Percentiles rank a stretch among this genome's conserved stretches.
phyloP scores from a whole-genome alignment of 2,888 invertebrate genomes.

The Diogma glabrata region DNA sequence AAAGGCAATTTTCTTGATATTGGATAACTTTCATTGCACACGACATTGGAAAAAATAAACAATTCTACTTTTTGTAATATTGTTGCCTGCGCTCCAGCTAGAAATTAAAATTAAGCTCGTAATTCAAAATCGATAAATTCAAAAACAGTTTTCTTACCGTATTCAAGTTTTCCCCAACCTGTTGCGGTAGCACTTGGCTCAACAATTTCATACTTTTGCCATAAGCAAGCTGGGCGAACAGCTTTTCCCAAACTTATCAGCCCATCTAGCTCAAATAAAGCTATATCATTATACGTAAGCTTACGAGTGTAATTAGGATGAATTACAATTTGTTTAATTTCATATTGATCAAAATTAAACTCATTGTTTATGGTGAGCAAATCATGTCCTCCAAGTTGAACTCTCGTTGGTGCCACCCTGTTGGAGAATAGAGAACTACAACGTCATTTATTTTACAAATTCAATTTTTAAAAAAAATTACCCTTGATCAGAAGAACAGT shows the following conservation, averaged over 20 bases:
- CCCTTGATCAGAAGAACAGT: background rate
- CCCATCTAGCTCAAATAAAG: background rate
- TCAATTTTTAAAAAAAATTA: too few relatives aligned
- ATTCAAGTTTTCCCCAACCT: conserved; percentile 4
- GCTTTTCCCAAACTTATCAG: background rate
- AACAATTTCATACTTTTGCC: too few relatives aligned
- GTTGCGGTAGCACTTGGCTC: background rate
- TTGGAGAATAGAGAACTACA: too few relatives aligned
- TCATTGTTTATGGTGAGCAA: background rate
- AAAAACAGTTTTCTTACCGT: too few relatives aligned
- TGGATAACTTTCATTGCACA: too few relatives aligned
- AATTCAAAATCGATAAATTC: too few relatives aligned
- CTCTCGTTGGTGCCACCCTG: background rate
- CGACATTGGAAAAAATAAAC: too few relatives aligned
- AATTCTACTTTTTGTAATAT: conserved; percentile 6
- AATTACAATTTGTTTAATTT: background rate
- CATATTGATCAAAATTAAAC: background rate
- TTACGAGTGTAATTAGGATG: background rate
- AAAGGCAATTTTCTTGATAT: background rate
- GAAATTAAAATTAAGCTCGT: too few relatives aligned
- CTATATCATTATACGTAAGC: background rate
- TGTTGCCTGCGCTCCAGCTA: too few relatives aligned
- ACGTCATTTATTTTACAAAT: too few relatives aligned
- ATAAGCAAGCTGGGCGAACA: conserved; percentile 2
- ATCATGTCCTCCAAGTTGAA: conserved; percentile 3